These are phyloP conservation scores for Drepanosiphum platanoidis DNA, from an alignment of 2,888 invertebrate species.

Conservation along the genomic window DNA sequence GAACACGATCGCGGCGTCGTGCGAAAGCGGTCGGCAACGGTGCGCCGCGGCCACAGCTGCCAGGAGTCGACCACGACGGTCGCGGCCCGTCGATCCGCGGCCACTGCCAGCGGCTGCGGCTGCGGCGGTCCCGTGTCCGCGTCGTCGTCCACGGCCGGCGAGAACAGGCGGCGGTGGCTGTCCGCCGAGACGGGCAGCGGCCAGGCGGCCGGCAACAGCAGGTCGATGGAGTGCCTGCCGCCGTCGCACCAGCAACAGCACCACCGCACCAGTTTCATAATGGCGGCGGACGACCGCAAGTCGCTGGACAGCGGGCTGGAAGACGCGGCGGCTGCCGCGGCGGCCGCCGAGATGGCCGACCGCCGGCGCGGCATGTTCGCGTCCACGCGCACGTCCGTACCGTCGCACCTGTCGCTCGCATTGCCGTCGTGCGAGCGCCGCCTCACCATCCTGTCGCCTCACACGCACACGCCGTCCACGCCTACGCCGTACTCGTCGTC, in stretches of 20 bases:
- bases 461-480: constrained; percentile 68
- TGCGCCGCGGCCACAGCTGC: constrained; percentile 60
- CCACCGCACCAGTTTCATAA: constrained; percentile 44
- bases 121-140: neutral
- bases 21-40: constrained; percentile 33
- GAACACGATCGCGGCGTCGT: neutral
- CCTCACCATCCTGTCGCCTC: constrained; percentile 83
- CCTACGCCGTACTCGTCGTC: constrained; percentile 41
- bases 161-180: constrained; percentile 65
- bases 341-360: constrained; percentile 72
- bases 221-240: constrained; percentile 77
- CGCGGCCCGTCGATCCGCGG: constrained; percentile 69
- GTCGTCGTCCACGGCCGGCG: constrained; percentile 67
- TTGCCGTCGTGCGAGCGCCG: constrained; percentile 73
- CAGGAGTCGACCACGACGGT: constrained; percentile 54
- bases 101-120: constrained; percentile 72
- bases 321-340: constrained; percentile 69
- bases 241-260: neutral
- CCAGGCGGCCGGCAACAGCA: constrained; percentile 69
- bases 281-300: constrained; percentile 59
- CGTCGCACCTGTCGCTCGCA: constrained; percentile 78
- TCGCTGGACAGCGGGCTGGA: constrained; percentile 70
- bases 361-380: constrained; percentile 76
- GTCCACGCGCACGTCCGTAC: constrained; percentile 66
- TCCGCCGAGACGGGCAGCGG: constrained; percentile 68